Base-by-base conservation (phyloP, 1,140 invertebrate species). In the Cotesia vestalis region DNA sequence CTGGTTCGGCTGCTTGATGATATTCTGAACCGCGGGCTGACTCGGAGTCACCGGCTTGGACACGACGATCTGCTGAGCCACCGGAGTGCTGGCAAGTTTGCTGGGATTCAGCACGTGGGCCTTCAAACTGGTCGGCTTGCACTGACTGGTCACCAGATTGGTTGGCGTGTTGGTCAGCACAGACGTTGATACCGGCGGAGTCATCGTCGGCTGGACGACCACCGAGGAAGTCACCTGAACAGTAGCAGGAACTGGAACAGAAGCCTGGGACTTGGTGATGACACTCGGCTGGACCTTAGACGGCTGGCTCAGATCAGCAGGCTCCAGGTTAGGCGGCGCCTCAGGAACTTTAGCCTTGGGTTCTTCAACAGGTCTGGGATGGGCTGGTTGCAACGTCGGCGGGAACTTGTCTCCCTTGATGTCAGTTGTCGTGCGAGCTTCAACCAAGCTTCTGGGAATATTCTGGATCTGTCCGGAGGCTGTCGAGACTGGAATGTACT, bases 401-500 rank as follows among this genome's bases (percentile, higher is more conserved):
- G 66, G 55, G 55, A 64, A 38, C n/a, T 14, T 60, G 74, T 66
- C n/a, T 36, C 66, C 69, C 59, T 66, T 79, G 38, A 9, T 20
- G n/a, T 60, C 53, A 27, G 9, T 53, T 3, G 34, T 52, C 27
- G 27, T 60, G 69, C 78, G 73, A 68, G 73, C 35, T 70, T 83
- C 83, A 20, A 74, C 66, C 0, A 75, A 64, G 0, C 69, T 68
- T 68, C 79, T 79, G 4, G 68, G 66, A 0, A 68, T 68, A 35
- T 77, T 78, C 17, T 80, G 77, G 9, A 76, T 51, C 52, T 82
- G 81, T 52, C 81, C 84, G 4, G 77, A 72, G 4, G 77, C 73
- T 3, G 84, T 81, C 0, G 89, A 86, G 1, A 92, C 86, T 9
- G 91, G 91, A 66, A 92, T 89, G 78, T 92, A 92, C 64, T 90